phyloP scores from a whole-genome alignment of 2,113 vertebrate species.

The Cyphomyrus plagiostoma region DNA sequence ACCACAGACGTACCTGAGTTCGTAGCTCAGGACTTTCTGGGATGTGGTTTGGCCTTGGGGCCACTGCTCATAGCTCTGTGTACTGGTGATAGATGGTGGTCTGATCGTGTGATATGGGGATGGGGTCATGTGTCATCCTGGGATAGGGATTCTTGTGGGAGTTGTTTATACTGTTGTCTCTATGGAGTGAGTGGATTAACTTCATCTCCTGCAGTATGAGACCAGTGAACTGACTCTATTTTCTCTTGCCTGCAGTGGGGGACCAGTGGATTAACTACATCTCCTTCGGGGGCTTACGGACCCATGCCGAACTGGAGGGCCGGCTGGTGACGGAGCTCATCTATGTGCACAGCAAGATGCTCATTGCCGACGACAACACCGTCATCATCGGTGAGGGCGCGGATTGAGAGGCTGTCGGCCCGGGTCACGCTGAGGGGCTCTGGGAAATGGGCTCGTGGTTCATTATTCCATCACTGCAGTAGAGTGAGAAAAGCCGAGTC shows the following conservation, averaged over 20 bases:
- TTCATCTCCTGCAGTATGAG: not conserved
- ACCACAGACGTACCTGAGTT: not conserved
- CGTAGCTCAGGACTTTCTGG: not conserved
- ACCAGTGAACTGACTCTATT: not conserved
- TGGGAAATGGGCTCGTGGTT: not conserved
- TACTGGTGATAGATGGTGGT: not conserved
- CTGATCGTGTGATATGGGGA: not conserved
- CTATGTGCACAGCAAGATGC: constrained; percentile 96
- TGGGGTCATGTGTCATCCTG: not conserved
- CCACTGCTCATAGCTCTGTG: not conserved
- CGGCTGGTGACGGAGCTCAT: constrained; percentile 88
- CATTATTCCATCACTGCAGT: not conserved
- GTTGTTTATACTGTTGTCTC: not conserved
- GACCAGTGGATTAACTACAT: constrained; percentile 98
- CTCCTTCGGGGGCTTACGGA: constrained; percentile 87
- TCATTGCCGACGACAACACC: constrained; percentile 90
- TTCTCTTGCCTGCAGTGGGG: constrained; percentile 54
- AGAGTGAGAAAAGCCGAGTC: not conserved
- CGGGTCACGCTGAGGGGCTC: not conserved
- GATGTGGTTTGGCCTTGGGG: not conserved
- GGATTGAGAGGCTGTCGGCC: not conserved
- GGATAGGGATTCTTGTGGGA: not conserved
- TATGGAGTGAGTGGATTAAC: not conserved
- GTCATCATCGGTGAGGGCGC: constrained; percentile 85
- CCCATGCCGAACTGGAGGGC: constrained; percentile 83